Conservation (phyloP, 2,888 invertebrate genomes). For the Orthosia incerta region DNA sequence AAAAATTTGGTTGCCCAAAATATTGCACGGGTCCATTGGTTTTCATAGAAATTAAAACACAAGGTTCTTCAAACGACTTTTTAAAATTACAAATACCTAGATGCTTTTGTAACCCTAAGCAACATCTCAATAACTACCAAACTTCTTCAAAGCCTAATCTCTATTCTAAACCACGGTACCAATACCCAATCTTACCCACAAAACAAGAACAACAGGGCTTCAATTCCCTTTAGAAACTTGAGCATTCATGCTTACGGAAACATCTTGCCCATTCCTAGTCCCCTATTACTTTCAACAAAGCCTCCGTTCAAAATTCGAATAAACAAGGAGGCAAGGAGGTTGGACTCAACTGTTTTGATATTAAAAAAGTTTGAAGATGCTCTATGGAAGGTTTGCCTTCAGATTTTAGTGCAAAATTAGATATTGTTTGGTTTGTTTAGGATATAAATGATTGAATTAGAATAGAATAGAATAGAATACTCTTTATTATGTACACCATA, state of each 20-base stretch:
- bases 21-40: not conserved
- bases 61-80: not conserved
- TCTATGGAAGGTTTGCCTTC: constrained; percentile 48
- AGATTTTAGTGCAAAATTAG: constrained; percentile 25
- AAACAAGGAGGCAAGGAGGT: constrained; percentile 67
- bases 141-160: not conserved
- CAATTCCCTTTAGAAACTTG: constrained; percentile 36
- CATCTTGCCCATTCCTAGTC: constrained; percentile 35
- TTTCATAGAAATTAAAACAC: not conserved
- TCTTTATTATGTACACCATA: too few relatives aligned
- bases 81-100: not conserved
- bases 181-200: constrained; percentile 26
- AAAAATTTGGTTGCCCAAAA: not conserved
- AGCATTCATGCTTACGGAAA: constrained; percentile 27
- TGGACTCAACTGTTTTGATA: constrained; percentile 71
- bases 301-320: constrained; percentile 66
- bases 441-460: constrained; percentile 10
- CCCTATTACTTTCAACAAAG: constrained; percentile 50
- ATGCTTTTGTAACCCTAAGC: not conserved
- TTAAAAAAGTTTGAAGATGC: constrained; percentile 75
- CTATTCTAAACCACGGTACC: constrained; percentile 8
- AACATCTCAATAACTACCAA: not conserved
- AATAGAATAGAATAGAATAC: too few relatives aligned
- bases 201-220: constrained; percentile 43
- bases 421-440: constrained; percentile 34